These are phyloP conservation scores for Atlantisia rogersi DNA, from an alignment of 2,113 vertebrate species.

Conservation along the genomic window DNA sequence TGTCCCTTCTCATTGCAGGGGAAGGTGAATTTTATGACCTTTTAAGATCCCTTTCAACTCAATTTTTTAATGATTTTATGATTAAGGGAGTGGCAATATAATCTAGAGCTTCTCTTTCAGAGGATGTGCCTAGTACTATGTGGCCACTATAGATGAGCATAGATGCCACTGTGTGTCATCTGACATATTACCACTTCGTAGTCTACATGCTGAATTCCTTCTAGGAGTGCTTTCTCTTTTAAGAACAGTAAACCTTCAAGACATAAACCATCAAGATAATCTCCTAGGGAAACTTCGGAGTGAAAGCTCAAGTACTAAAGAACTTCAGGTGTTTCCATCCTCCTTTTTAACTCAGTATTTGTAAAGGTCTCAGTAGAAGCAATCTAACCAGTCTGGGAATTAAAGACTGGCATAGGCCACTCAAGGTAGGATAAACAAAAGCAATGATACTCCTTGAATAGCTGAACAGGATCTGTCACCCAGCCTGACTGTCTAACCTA, in stretches of 20 bases:
- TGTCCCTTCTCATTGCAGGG: background rate
- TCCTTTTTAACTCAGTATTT: background rate
- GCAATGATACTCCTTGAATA: background rate
- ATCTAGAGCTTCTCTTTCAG: background rate
- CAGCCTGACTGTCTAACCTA: background rate
- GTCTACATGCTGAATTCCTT: background rate
- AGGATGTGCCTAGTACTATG: no score
- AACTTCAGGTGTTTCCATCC: background rate
- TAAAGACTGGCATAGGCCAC: background rate
- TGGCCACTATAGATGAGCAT: no score
- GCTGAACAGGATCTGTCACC: background rate
- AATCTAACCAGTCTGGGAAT: background rate
- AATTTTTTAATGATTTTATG: background rate
- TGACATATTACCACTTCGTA: background rate
- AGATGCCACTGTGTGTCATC: no score
- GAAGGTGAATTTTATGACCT: background rate
- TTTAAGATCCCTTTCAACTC: background rate
- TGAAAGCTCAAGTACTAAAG: background rate
- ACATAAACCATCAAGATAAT: background rate
- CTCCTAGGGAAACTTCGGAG: background rate
- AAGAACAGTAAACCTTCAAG: background rate
- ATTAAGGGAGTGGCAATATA: background rate
- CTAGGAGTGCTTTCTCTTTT: rapidly evolving
- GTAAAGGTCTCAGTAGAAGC: background rate
- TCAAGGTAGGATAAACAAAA: background rate